Base-by-base conservation (phyloP, 2,888 invertebrate genomes). In the Agrilus mali region DNA sequence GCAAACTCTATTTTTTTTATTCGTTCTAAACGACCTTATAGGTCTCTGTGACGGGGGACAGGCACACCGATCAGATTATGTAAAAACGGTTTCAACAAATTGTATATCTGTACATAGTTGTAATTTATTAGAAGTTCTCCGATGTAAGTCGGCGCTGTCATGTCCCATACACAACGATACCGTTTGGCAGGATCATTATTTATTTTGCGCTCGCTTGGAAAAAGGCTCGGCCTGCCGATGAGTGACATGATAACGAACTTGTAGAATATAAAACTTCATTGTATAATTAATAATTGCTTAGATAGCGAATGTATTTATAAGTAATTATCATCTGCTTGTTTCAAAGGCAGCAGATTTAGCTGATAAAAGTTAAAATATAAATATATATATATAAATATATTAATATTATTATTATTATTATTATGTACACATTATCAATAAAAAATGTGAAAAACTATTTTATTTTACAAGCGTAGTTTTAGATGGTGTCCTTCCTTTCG, bases 61-160 rank as follows among this genome's bases (percentile, higher is more conserved):
- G 27, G 10, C 27, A 27, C 27, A 27, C 27, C 27, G 27, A 27
- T 27, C 27, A 27, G 27, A 27, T 27, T 27, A 27, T 27, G 27
- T 27, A 27, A 35, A 46, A 43, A 45, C 44, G 46, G 53, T 52
- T 54, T 53, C 53, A 47, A 52, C 46, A 47, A 49, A 47, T 47
- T 60, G 59, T 59, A 58, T 57, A 53, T 55, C 52, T 56, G 60
- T 54, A 55, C 43, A 57, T 57, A 60, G 54, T 53, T 60, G 56
- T 61, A 62, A 61, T 61, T 61, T 61, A 62, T 61, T 61, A 58
- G 54, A 54, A 52, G 42, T 47, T 52, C 44, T 48, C 54, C 56
- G 57, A 58, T 55, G 56, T 53, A 50, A 52, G 51, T 53, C 47
- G 50, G 52, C 48, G 53, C 55, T 56, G 50, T 57, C 55, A 52